Evolutionary conservation across 2,113 vertebrate species (phyloP).

Genomic region (Marmota monax): DNA sequence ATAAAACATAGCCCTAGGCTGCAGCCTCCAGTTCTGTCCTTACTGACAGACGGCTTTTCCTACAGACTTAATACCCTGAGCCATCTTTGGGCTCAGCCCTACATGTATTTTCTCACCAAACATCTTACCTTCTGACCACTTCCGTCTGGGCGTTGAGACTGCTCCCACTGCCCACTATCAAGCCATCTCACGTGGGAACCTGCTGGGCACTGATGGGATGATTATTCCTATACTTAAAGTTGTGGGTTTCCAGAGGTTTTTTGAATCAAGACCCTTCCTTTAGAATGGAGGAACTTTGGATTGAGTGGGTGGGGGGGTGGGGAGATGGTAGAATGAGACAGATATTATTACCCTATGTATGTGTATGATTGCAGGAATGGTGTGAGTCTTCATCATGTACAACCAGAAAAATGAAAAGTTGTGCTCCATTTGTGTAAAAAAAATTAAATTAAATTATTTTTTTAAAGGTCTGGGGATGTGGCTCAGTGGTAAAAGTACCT

Average conservation of each 20-base stretch:
- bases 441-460: no score
- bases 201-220: neutral
- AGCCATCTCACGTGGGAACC: neutral
- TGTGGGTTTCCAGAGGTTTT: neutral
- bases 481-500: no score
- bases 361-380: no score
- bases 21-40: slow-evolving; percentile 69
- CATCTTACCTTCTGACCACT: neutral
- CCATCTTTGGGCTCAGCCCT: slow-evolving; percentile 25
- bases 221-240: neutral
- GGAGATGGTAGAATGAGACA: no score
- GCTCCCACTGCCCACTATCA: neutral
- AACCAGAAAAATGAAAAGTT: no score
- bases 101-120: slow-evolving; percentile 41
- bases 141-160: neutral
- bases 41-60: slow-evolving; percentile 58
- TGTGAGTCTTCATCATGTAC: no score
- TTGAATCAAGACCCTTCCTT: neutral
- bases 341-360: no score
- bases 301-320: no score
- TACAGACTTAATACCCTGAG: neutral
- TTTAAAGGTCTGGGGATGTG: no score
- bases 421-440: no score
- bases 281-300: no score
- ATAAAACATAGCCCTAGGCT: slow-evolving; percentile 63